Evolutionary conservation across 2,888 invertebrate species (phyloP).

Genomic region (Melanophora roralis): DNA sequence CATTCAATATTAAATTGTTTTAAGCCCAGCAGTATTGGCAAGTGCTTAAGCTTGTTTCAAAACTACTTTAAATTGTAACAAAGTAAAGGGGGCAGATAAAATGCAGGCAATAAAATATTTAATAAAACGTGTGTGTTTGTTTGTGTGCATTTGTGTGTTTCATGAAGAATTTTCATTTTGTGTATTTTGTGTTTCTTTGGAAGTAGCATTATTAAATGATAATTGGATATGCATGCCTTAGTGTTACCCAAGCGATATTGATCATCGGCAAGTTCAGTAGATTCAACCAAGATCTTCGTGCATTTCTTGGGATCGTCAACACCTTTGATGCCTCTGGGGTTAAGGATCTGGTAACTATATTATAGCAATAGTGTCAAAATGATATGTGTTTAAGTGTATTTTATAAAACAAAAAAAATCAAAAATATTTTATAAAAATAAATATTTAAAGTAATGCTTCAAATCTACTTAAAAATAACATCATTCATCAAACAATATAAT

Average conservation of each 20-base stretch:
- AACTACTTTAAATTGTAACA: not conserved
- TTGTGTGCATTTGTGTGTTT: slow-evolving; percentile 12
- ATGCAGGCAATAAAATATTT: not conserved
- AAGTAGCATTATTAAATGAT: slow-evolving; percentile 36
- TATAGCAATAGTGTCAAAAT: slow-evolving; percentile 44
- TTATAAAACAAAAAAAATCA: not conserved
- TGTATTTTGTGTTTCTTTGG: not conserved
- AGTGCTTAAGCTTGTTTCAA: slow-evolving; percentile 32
- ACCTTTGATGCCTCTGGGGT: slow-evolving; percentile 90
- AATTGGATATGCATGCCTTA: slow-evolving; percentile 86
- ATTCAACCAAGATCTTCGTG: slow-evolving; percentile 89
- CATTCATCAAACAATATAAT: not conserved
- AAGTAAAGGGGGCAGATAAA: not conserved
- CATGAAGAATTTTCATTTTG: slow-evolving; percentile 55
- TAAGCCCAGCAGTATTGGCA: slow-evolving; percentile 2
- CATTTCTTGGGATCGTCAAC: slow-evolving; percentile 88
- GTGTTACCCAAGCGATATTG: slow-evolving; percentile 98
- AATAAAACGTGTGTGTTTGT: not conserved
- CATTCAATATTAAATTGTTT: slow-evolving; percentile 31
- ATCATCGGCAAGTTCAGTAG: slow-evolving; percentile 90
- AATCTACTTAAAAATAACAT: not conserved
- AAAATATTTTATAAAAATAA: slow-evolving; percentile 6
- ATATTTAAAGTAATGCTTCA: slow-evolving; percentile 6
- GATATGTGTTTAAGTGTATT: slow-evolving; percentile 25
- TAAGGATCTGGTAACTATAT: slow-evolving; percentile 97